Evolutionary conservation across 2,888 invertebrate genomes (phyloP), one percentile per base, ranked within the genome.

Genomic region (Tetrapedia diversipes): DNA sequence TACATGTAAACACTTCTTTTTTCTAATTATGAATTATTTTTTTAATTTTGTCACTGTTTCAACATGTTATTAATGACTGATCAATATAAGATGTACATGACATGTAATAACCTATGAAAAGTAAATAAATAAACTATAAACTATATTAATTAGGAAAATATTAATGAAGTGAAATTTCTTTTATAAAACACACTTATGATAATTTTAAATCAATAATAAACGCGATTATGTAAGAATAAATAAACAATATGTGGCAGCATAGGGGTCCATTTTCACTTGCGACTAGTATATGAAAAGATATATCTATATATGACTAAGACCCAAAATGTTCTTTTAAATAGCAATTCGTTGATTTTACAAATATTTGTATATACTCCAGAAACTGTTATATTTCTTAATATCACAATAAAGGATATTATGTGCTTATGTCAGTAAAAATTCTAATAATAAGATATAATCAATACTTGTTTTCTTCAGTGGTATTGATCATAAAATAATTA

Each of bases 161-260:
- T 57, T 43, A 45, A 37, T 71, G 65, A 60, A 57, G 51, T 61
- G 71, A 49, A 24, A 37, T 63, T 49, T 57, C 34, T 49, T 29
- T 73, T 64, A 47, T 24, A 49, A 75, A 57, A 83, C 54, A 60
- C 43, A 19, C 63, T 74, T 61, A 47, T 45, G 79, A 67, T 34
- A 53, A 49, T 70, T 63, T 71, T 63, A 59, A 69, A 85, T 80
- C 51, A 77, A 70, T 79, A 79, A 79, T 69, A 83, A 81, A 79
- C 73, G 67, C 70, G 37, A 67, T 74, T 67, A 79, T 82, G 61
- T 78, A 73, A 79, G 72, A 86, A 84, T 81, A 77, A 87, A 86
- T 86, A 86, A 88, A 87, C 85, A 85, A 72, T 83, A 73, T 74
- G 72, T 77, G 80, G 57, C 71, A 84, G 77, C 77, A 73, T 34